phyloP scores from a whole-genome alignment of 2,113 vertebrate species.

The Toxotes chatareus region DNA sequence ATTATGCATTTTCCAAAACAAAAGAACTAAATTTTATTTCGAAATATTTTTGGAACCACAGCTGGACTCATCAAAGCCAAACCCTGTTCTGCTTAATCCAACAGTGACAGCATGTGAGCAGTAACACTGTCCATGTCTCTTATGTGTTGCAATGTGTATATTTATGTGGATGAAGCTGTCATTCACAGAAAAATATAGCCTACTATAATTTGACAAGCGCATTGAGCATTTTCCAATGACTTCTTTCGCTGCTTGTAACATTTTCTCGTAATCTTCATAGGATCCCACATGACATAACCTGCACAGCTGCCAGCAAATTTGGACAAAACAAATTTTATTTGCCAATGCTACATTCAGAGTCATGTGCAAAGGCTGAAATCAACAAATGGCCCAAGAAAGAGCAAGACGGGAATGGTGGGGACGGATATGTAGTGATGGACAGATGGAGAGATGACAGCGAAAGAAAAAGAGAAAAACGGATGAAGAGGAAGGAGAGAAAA shows the following conservation, averaged over 20 bases:
- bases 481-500: conserved; percentile 43
- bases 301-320: background rate
- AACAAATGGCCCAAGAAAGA: conserved; percentile 9
- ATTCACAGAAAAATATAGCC: background rate
- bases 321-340: conserved; percentile 34
- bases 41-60: conserved; percentile 8
- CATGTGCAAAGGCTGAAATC: conserved; percentile 4
- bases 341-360: background rate
- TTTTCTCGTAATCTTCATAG: conserved; percentile 18
- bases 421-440: conserved; percentile 33
- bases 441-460: conserved; percentile 39
- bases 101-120: conserved; percentile 9
- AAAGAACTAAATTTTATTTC: background rate
- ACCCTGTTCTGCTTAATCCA: conserved; percentile 13
- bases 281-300: conserved; percentile 6
- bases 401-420: background rate
- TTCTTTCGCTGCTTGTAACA: background rate
- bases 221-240: conserved; percentile 20
- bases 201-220: background rate
- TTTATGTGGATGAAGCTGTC: conserved; percentile 37
- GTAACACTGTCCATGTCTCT: conserved; percentile 22
- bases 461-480: conserved; percentile 30
- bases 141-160: conserved; percentile 1
- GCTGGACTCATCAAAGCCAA: conserved; percentile 6
- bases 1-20: background rate